Percentiles rank a stretch among this genome's conserved stretches.
These are phyloP conservation scores for Andrena hattorfiana DNA, from an alignment of 2,888 invertebrate genomes.

Conservation along the genomic window DNA sequence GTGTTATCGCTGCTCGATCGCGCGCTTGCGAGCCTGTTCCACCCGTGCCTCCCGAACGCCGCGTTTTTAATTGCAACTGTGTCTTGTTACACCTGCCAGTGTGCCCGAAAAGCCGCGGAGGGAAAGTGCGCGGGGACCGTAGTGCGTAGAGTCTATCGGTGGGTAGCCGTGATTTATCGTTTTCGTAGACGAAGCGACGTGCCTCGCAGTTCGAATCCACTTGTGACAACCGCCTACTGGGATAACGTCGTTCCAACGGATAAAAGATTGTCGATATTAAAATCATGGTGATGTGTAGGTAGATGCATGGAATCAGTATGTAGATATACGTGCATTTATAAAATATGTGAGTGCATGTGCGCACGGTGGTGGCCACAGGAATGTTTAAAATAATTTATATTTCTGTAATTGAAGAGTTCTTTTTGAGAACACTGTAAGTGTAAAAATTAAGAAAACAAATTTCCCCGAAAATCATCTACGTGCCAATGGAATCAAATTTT, in stretches of 20 bases:
- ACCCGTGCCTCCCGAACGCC: conserved; percentile 1
- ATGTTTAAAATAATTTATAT: no score
- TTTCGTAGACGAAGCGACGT: no score
- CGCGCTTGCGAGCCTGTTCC: conserved; percentile 48
- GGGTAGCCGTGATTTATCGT: neutral
- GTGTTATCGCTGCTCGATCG: conserved; percentile 66
- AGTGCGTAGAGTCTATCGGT: neutral
- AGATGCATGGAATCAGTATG: neutral
- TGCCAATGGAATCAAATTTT: no score
- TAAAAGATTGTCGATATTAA: neutral
- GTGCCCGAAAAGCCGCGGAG: neutral
- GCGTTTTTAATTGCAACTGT: conserved; percentile 31
- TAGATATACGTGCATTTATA: neutral
- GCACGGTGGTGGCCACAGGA: no score
- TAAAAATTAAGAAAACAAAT: no score
- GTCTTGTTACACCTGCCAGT: conserved; percentile 32
- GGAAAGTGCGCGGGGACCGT: neutral
- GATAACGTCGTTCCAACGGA: neutral
- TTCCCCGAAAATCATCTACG: no score
- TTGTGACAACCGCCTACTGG: no score
- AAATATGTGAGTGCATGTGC: no score
- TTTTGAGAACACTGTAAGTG: no score
- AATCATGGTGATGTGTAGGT: conserved; percentile 40
- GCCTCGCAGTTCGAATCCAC: neutral
- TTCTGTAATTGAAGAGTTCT: no score